phyloP scores from a whole-genome alignment of 2,888 invertebrate species.

The Campopleginae sp. region DNA sequence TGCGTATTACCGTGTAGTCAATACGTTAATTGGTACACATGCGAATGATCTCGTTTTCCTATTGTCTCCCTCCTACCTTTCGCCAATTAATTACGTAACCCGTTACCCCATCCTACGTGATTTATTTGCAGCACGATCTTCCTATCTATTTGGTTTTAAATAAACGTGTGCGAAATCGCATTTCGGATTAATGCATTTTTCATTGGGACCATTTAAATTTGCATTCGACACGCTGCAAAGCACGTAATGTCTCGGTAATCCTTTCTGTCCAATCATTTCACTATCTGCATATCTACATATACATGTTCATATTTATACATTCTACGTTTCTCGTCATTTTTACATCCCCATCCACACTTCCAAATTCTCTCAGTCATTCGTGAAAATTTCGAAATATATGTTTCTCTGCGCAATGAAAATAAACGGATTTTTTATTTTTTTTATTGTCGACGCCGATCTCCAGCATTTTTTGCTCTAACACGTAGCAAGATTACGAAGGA shows the following conservation, averaged over 20 bases:
- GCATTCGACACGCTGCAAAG: conserved; percentile 37
- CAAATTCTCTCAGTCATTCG: too few species aligned
- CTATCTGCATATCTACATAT: not conserved
- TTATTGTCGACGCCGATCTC: too few species aligned
- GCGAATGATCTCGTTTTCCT: conserved; percentile 57
- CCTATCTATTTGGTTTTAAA: conserved; percentile 23
- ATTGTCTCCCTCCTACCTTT: conserved; percentile 24
- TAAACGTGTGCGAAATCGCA: conserved; percentile 36
- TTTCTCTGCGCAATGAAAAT: not conserved
- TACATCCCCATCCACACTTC: not conserved
- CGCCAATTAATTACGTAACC: conserved; percentile 44
- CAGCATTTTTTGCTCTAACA: too few species aligned
- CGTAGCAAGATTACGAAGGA: not conserved
- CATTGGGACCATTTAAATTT: conserved; percentile 61
- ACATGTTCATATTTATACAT: conserved; percentile 3
- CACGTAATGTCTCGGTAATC: conserved; percentile 59
- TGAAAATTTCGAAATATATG: too few species aligned
- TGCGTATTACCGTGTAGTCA: conserved; percentile 16
- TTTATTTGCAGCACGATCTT: conserved; percentile 53
- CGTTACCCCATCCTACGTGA: conserved; percentile 30
- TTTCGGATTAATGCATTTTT: conserved; percentile 64
- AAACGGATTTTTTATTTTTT: too few species aligned
- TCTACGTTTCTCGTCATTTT: not conserved
- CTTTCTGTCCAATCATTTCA: conserved; percentile 50
- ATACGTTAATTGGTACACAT: conserved; percentile 42